Conservation (phyloP, 2,113 vertebrate species). For the Sialia sialis region DNA sequence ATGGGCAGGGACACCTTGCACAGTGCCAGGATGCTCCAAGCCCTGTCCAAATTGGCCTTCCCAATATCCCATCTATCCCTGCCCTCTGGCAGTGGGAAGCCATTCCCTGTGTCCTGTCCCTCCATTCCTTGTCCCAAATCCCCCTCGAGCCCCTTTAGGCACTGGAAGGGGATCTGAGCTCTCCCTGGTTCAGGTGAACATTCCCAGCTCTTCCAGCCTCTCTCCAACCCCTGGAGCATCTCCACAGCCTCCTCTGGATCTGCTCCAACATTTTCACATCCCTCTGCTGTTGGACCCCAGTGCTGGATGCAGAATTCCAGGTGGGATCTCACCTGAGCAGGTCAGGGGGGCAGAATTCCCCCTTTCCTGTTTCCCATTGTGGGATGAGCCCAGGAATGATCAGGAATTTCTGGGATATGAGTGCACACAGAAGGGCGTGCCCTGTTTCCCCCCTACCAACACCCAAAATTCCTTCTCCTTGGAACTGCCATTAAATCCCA, state of each 20-base stretch:
- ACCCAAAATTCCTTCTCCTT: neutral
- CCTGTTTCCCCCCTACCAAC: neutral
- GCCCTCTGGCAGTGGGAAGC: neutral
- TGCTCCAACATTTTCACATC: accelerated
- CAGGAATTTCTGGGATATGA: neutral
- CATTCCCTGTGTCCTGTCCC: neutral
- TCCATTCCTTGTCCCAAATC: too few species aligned
- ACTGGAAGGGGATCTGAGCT: accelerated
- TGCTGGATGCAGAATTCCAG: neutral
- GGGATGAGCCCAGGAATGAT: neutral
- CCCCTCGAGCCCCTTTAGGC: neutral
- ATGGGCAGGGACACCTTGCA: accelerated
- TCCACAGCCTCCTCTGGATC: accelerated
- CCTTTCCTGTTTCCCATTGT: accelerated
- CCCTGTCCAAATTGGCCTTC: accelerated
- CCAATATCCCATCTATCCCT: accelerated
- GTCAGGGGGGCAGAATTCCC: neutral
- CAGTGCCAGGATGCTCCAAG: neutral
- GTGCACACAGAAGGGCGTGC: accelerated
- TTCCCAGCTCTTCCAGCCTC: neutral
- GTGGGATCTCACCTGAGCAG: neutral
- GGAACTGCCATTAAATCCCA: neutral
- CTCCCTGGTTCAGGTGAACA: neutral
- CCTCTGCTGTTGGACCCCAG: accelerated
- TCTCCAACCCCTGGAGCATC: neutral